Evolutionary conservation across 2,888 invertebrate genomes (phyloP).

Genomic region (Notodonta ziczac): DNA sequence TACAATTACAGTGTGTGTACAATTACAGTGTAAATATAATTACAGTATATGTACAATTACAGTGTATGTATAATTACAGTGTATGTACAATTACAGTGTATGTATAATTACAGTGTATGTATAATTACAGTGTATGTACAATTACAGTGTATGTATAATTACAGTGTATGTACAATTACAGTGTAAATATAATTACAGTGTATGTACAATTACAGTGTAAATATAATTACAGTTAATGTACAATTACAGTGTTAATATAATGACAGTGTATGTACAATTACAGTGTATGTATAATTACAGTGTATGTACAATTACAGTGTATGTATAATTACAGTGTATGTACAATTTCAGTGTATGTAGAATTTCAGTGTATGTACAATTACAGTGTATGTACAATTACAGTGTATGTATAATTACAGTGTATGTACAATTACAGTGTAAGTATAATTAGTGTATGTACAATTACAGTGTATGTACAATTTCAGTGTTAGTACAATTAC

Average conservation of each 20-base stretch:
- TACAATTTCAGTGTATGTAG: constrained; percentile 82
- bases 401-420: too few relatives aligned
- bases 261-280: constrained; percentile 76
- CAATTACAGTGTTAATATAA: neutral
- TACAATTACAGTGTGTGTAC: constrained; percentile 69
- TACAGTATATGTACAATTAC: too few relatives aligned
- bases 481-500: neutral
- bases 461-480: too few relatives aligned
- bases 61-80: neutral
- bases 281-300: too few relatives aligned
- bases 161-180: too few relatives aligned
- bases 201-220: too few relatives aligned
- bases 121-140: neutral
- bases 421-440: neutral
- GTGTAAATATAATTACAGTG: neutral
- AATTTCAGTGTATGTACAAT: neutral
- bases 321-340: neutral
- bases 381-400: constrained; percentile 78
- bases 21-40: too few relatives aligned
- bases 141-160: constrained; percentile 59
- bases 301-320: too few relatives aligned
- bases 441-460: constrained; percentile 83
- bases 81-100: too few relatives aligned
- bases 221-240: too few relatives aligned
- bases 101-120: too few relatives aligned